Base-by-base conservation (phyloP, 2,888 invertebrate species). In the Drosophila cyrtoloma region DNA sequence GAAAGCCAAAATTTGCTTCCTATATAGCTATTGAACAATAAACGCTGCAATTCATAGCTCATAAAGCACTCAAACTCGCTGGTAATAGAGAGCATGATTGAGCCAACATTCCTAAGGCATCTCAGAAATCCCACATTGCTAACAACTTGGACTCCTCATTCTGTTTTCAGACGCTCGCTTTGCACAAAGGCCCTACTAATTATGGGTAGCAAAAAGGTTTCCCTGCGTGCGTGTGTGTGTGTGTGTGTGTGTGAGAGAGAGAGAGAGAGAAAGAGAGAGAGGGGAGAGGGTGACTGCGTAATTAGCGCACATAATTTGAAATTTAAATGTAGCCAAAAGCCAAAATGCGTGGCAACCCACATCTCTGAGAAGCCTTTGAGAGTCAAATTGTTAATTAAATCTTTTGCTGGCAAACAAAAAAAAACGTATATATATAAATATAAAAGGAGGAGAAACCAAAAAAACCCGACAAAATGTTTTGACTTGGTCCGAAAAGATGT, bases 281-380 rank as follows among this genome's bases (percentile, higher is more conserved):
- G 7, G n/a, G 28, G 30, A 65, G 79, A 16, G 32, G 30, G 9
- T 16, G 47, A 22, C 64, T 63, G 62, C 67, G 86, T 87, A 91
- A 87, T 87, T 87, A 87, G 91, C 88, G 86, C 81, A 83, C 90
- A 91, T 87, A 82, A 87, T 87, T 87, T 91, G 90, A 91, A 87
- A 91, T 87, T 87, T 87, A 87, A 87, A 87, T 87, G 91, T 90
- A 59, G 91, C 90, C 91, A 90, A 87, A 89, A 89, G 87, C 79
- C 81, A 78, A 81, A 84, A 79, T 81, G 57, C 64, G 56, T 56
- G 59, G 70, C 62, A 66, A 68, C 77, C 80, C 71, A 75, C 76
- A 69, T 69, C 77, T 60, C 61, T 28, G 57, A 2, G 84, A 85
- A 85, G 82, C 86, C 91, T 91, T 91, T 91, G 80, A 78, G 75